Evolutionary conservation across 2,888 invertebrate species (phyloP).

Genomic region (Macropis europaea): DNA sequence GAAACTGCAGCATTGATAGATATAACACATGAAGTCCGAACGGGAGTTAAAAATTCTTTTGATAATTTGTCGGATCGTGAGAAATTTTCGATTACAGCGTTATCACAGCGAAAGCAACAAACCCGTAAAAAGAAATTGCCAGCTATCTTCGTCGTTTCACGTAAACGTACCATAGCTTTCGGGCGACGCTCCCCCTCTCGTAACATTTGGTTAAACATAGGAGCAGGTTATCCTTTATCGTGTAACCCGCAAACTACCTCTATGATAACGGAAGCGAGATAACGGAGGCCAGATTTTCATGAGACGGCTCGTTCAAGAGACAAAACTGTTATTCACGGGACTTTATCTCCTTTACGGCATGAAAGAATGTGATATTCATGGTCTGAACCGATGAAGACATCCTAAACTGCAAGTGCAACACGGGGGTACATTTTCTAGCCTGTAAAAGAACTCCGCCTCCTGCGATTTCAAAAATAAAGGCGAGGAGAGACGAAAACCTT

Average conservation of each 20-base stretch:
- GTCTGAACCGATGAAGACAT: constrained; percentile 2
- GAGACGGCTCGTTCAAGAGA: constrained; percentile 53
- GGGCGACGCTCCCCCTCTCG: not conserved
- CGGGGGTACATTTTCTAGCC: not conserved
- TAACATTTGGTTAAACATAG: constrained; percentile 43
- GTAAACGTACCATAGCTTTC: not conserved
- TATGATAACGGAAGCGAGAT: constrained; percentile 51
- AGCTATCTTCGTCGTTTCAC: not conserved
- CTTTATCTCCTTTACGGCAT: constrained; percentile 53
- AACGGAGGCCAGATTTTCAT: constrained; percentile 44
- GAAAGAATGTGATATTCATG: constrained; percentile 15
- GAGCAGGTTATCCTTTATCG: constrained; percentile 50
- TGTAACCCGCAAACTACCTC: constrained; percentile 52
- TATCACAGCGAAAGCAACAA: not conserved
- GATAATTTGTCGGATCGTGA: no score
- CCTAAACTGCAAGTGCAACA: not conserved
- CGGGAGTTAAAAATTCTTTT: no score
- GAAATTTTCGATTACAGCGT: no score
- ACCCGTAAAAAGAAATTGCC: not conserved
- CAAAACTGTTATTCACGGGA: constrained; percentile 64
- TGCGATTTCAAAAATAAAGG: not conserved
- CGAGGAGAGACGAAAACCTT: not conserved
- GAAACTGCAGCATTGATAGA: no score
- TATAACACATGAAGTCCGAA: no score
- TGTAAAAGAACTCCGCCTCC: not conserved